Percentiles rank a stretch among this genome's conserved stretches.
Evolutionary conservation across 2,113 vertebrate genomes (phyloP).

Genomic region (western clawed frog (Xenopus tropicalis)): DNA sequence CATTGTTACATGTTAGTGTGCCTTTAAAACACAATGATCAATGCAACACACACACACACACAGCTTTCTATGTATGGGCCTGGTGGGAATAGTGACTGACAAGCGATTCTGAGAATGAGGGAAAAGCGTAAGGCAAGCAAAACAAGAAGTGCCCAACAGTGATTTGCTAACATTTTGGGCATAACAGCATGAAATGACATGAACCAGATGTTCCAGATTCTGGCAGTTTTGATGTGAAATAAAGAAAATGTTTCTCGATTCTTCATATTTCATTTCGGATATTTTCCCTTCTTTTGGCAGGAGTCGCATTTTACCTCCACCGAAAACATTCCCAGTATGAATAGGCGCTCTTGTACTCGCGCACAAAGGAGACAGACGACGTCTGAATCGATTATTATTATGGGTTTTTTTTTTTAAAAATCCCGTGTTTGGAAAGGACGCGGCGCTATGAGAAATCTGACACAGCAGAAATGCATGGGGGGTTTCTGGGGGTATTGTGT

Average conservation of each 20-base stretch:
- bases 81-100: not conserved
- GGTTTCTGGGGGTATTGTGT: not conserved
- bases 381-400: conserved; percentile 8
- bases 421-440: not conserved
- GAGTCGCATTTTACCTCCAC: conserved; percentile 12
- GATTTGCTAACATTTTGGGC: conserved; percentile 16
- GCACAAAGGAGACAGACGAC: not conserved
- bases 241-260: conserved; percentile 13
- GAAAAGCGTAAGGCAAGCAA: not conserved
- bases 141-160: not conserved
- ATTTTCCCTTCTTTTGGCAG: conserved; percentile 22
- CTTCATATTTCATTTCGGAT: conserved; percentile 10
- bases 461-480: not conserved
- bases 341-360: not conserved
- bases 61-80: no score
- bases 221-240: conserved; percentile 18
- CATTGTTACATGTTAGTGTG: no score
- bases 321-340: not conserved
- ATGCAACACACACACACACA: no score
- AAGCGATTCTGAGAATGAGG: not conserved
- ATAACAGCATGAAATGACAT: conserved; percentile 15
- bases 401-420: not conserved
- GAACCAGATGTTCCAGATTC: conserved; percentile 23
- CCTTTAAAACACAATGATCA: no score
- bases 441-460: not conserved